Evolutionary conservation across 2,888 invertebrate genomes (phyloP), one percentile per base, ranked within the genome.

Genomic region (Cryptocheilus praepositus): DNA sequence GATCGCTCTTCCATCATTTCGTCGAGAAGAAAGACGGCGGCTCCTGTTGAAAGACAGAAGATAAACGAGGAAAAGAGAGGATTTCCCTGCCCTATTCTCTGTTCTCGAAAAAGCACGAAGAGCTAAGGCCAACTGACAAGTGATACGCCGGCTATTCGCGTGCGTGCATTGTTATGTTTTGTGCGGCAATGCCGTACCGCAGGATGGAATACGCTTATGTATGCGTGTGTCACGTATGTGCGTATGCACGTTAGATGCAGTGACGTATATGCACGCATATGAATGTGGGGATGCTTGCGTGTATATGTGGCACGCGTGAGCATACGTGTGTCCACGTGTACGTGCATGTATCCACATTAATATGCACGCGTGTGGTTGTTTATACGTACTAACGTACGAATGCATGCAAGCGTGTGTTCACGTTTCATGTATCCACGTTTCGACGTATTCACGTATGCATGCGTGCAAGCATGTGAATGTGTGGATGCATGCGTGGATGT

Each of bases 131-230:
- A n/a, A 28, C n/a, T 25, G 36, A 28, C 25, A 54, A n/a, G 36
- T 55, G 55, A 55, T 28, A 55, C 36, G 55, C n/a, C 36, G 16
- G 52, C 16, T 55, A 55, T 55, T 55, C 36, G 28, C 18, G 55
- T 28, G 28, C 28, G 36, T 28, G 49, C 49, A 49, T 49, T 36
- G 36, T 36, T 7, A 7, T 36, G 36, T 11, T 36, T 36, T 11
- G 36, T 11, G 36, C 36, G 8, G 36, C 7, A 8, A 36, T 11
- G 11, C 7, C 7, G n/a, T 15, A 1, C 52, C 25, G 7, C 25
- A 52, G 52, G 15, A 52, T 52, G 15, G 13, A 2, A 22, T 52
- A 21, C 52, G 5, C 13, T 18, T 51, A 25, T 25, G 25, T 5
- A 25, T 25, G 25, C 25, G 25, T 25, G 25, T n/a, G n/a, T 5